A percentile compares a stretch with the other conserved stretches of the same genome.
Evolutionary conservation across 2,797 vertebrate species (phyloP).

Genomic region (Spea hammondii): DNA sequence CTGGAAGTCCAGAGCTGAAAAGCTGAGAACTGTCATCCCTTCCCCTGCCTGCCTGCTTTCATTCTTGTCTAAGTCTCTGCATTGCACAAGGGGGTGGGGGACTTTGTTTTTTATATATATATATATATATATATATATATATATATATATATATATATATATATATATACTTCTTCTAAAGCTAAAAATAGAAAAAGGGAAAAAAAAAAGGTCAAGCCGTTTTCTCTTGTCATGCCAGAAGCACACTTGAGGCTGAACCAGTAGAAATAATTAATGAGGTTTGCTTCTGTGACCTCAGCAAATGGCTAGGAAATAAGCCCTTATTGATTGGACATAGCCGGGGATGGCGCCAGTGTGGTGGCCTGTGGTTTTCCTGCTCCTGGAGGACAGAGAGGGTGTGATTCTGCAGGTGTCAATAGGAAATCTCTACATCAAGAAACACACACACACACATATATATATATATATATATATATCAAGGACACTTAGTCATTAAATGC

Average conservation of each 20-base stretch:
- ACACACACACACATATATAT: slow-evolving; percentile 35
- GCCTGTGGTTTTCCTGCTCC: slow-evolving; percentile 91
- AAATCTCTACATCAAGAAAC: slow-evolving; percentile 48
- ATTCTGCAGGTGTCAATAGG: slow-evolving; percentile 70
- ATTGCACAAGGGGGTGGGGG: slow-evolving; percentile 43
- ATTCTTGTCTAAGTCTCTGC: slow-evolving; percentile 48
- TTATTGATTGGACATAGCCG: slow-evolving; percentile 89
- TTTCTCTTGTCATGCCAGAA: slow-evolving; percentile 78
- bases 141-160: too few relatives aligned
- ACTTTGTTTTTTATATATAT: slow-evolving; percentile 40
- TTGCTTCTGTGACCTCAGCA: slow-evolving; percentile 89
- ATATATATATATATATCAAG: slow-evolving; percentile 32
- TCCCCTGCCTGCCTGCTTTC: slow-evolving; percentile 37
- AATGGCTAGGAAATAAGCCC: slow-evolving; percentile 99
- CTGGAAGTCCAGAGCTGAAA: slow-evolving; percentile 26
- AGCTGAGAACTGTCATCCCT: not conserved
- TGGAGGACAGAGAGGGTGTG: slow-evolving; percentile 64
- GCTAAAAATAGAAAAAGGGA: slow-evolving; percentile 66
- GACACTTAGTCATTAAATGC: slow-evolving; percentile 32
- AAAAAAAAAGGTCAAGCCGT: slow-evolving; percentile 78
- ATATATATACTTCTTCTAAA: slow-evolving; percentile 36
- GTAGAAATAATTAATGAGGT: slow-evolving; percentile 99
- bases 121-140: too few relatives aligned
- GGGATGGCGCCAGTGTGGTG: slow-evolving; percentile 92
- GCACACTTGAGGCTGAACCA: slow-evolving; percentile 85